Percentiles rank a stretch among this genome's conserved stretches.
Evolutionary conservation across 2,888 invertebrate species (phyloP).

Genomic region (Synanthedon andrenaeformis): DNA sequence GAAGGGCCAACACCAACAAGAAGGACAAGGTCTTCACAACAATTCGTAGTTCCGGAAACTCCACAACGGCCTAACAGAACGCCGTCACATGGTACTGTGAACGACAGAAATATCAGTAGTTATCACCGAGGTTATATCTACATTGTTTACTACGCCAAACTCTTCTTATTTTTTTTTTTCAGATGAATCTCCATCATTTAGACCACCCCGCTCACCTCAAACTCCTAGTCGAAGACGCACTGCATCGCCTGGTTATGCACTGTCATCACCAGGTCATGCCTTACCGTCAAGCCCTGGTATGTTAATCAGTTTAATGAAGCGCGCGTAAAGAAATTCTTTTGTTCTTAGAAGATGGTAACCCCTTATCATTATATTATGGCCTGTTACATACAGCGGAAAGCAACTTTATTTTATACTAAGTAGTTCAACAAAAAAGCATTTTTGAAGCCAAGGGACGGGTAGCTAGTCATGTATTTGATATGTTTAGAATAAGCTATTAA

Average conservation of each 20-base stretch:
- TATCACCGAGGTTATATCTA: background rate
- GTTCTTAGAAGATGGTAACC: too few species aligned
- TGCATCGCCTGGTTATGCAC: background rate
- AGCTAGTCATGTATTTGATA: too few species aligned
- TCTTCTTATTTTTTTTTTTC: background rate
- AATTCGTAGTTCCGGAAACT: slow-evolving; percentile 60
- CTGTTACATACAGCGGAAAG: too few species aligned
- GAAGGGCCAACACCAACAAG: slow-evolving; percentile 60
- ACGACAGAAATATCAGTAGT: background rate
- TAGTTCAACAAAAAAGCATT: too few species aligned
- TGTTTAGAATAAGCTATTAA: too few species aligned
- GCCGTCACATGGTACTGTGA: slow-evolving; percentile 41
- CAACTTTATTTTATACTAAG: too few species aligned
- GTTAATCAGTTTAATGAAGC: too few species aligned
- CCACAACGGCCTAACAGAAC: slow-evolving; percentile 58
- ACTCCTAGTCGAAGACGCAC: background rate
- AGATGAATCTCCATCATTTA: background rate
- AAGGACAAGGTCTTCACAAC: slow-evolving; percentile 52
- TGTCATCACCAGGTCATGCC: background rate
- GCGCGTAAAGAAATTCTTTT: too few species aligned
- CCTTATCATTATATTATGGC: too few species aligned
- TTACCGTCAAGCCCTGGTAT: background rate
- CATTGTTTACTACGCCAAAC: background rate
- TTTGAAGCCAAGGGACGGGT: too few species aligned
- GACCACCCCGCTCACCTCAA: background rate